These are phyloP conservation scores for Pomatostomus ruficeps DNA, from an alignment of 2,113 vertebrate genomes.

Conservation along the genomic window DNA sequence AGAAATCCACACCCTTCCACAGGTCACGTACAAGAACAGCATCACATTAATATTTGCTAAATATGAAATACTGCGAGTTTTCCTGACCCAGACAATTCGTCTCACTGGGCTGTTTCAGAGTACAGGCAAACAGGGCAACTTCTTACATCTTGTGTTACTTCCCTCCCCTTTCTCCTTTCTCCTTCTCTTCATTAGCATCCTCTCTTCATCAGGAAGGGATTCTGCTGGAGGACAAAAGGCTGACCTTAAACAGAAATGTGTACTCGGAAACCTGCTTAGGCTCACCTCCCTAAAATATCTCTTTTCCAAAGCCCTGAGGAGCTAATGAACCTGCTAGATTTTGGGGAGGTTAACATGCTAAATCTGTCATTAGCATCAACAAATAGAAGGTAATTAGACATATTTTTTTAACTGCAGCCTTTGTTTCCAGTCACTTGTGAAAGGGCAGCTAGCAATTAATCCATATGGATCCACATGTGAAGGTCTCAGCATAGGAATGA, in stretches of 20 bases:
- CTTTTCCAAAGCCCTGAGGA: not conserved
- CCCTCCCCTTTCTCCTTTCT: not conserved
- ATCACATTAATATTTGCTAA: not conserved
- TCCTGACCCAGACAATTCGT: not conserved
- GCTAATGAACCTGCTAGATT: not conserved
- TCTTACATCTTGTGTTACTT: not conserved
- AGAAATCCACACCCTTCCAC: not conserved
- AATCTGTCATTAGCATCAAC: not conserved
- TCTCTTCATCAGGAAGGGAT: not conserved
- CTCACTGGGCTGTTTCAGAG: not conserved
- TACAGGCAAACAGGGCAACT: not conserved
- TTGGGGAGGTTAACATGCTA: not conserved
- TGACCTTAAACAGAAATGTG: not conserved
- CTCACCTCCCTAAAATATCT: not conserved
- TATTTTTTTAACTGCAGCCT: not conserved
- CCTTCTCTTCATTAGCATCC: not conserved
- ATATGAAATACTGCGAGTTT: not conserved
- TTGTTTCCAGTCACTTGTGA: not conserved
- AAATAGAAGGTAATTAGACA: not conserved
- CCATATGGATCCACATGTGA: fast-evolving
- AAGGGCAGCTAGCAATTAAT: not conserved
- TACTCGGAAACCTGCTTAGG: not conserved
- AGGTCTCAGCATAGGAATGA: not conserved
- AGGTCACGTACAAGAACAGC: fast-evolving
- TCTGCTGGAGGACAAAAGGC: not conserved